Evolutionary conservation across 2,113 vertebrate species (phyloP).

Genomic region (Rhineura floridana): DNA sequence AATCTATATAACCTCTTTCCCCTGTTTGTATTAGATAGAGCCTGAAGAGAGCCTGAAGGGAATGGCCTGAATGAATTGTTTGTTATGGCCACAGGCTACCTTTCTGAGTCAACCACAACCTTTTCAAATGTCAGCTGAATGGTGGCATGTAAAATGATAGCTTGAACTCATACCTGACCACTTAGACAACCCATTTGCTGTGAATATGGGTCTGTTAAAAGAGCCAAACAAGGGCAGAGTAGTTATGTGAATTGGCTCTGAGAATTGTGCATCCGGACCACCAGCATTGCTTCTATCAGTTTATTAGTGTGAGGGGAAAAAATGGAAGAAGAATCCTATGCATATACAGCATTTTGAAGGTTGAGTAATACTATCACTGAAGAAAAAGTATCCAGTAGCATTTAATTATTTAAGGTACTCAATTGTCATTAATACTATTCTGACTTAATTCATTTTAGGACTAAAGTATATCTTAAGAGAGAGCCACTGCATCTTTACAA

Average conservation of each 20-base stretch:
- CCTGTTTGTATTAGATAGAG: background rate
- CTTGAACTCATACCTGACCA: background rate
- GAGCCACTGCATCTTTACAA: slow-evolving; percentile 72
- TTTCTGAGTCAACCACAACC: background rate
- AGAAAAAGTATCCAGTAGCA: background rate
- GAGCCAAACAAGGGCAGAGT: background rate
- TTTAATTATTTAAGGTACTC: slow-evolving; percentile 41
- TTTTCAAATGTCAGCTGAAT: background rate
- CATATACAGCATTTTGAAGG: background rate
- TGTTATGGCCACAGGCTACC: background rate
- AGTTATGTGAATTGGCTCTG: background rate
- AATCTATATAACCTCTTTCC: background rate
- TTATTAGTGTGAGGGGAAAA: background rate
- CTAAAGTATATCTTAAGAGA: slow-evolving; percentile 67
- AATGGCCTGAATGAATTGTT: background rate
- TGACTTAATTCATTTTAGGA: slow-evolving; percentile 64
- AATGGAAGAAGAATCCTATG: background rate
- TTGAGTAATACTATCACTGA: background rate
- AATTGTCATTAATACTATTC: slow-evolving; percentile 44
- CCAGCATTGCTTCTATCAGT: background rate
- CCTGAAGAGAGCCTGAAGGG: background rate
- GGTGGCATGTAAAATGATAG: background rate
- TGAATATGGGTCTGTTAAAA: background rate
- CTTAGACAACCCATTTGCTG: background rate
- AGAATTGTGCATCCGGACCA: background rate